Conservation (phyloP, 2,888 invertebrate genomes). For the Campoplex nolae region DNA sequence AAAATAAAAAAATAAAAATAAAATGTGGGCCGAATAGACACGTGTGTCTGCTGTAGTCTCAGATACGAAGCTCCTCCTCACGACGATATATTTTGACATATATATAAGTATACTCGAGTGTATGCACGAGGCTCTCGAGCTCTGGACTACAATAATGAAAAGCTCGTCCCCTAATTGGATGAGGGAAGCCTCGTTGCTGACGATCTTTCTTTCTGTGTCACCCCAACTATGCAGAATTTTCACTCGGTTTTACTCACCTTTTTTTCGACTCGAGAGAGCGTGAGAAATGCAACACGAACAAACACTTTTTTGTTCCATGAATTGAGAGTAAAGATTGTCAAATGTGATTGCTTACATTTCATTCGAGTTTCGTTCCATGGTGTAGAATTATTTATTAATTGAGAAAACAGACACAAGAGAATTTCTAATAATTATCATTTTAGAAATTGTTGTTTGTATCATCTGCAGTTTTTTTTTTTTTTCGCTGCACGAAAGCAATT, state of each 20-base stretch:
- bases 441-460: too few relatives aligned
- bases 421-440: not conserved
- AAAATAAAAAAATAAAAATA: too few relatives aligned
- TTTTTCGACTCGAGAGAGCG: conserved; percentile 32
- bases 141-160: conserved; percentile 74
- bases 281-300: conserved; percentile 37
- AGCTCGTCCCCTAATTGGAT: conserved; percentile 81
- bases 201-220: conserved; percentile 80
- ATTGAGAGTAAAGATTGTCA: not conserved
- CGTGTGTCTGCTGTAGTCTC: conserved; percentile 1
- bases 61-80: conserved; percentile 56
- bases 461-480: too few relatives aligned
- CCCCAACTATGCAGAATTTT: conserved; percentile 69
- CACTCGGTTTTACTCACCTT: conserved; percentile 44
- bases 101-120: conserved; percentile 15
- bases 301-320: conserved; percentile 11
- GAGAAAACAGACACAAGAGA: not conserved
- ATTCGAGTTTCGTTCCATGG: not conserved
- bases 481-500: too few relatives aligned
- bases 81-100: conserved; percentile 11
- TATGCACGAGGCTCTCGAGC: conserved; percentile 35
- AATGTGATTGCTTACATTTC: conserved; percentile 6
- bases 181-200: conserved; percentile 78
- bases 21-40: conserved; percentile 20
- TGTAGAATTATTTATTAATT: not conserved